Base-by-base conservation (phyloP, 1,140 invertebrate species). In the Mycetomoellerius zeteki region DNA sequence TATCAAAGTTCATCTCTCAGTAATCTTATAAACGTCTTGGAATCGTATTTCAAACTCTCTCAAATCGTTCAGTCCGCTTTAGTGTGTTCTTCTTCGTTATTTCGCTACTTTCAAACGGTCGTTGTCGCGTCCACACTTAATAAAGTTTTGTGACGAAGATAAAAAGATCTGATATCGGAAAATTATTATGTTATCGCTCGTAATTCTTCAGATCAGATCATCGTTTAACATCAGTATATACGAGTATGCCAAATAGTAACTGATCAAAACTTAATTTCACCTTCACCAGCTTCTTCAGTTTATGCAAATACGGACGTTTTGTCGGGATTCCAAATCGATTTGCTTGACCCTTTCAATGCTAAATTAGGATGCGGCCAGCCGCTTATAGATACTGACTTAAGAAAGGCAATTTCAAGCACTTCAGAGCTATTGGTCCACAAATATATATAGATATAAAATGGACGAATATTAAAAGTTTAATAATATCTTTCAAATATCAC, bases 251-350 rank as follows among this genome's bases (percentile, higher is more conserved):
- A 72, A 27, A 16, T 76, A 80, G 65, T 80, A 43, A 43, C 21
- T 24, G 27, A 56, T 33, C n/a, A 8, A 60, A 0, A 0, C 7
- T 58, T 56, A 43, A 72, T 27, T 33, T 30, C 19, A 52, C 19
- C 33, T 65, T 71, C 14, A 16, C 14, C 14, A 14, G 8, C 24
- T 30, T 27, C 10, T 19, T 82, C 52, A 58, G 56, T 84, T 73
- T 47, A 84, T 84, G 69, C 37, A 84, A 84, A 84, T 84, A 56
- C 19, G 27, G 50, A 73, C 54, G 21, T 84, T 72, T 73, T 21
- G 19, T 21, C 67, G 54, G 47, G 8, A 60, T 71, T 5, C 30
- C 33, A 47, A 60, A 60, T 60, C 54, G 27, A 73, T 82, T 82
- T 73, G 80, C 24, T 84, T 73, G 54, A 73, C 69, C 69, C 54